These are phyloP conservation scores for Apeltes quadracus DNA, from an alignment of 2,113 vertebrate genomes.

Conservation along the genomic window DNA sequence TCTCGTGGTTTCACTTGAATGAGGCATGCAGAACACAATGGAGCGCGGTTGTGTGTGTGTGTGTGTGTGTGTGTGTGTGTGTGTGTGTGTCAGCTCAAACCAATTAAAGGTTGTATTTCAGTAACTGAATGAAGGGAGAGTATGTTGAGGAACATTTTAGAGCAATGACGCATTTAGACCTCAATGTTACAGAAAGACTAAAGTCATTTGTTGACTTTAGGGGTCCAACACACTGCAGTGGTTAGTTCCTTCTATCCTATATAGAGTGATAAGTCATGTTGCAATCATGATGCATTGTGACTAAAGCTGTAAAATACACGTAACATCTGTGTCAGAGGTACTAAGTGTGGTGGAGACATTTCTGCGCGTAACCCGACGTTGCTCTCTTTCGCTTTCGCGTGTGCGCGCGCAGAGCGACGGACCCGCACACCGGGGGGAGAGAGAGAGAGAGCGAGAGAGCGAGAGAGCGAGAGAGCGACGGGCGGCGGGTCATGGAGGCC, in stretches of 20 bases:
- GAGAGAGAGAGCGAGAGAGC: too few species aligned
- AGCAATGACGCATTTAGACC: too few species aligned
- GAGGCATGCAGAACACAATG: conserved; percentile 16
- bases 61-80: too few species aligned
- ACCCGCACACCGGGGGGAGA: not conserved
- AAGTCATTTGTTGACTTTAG: not conserved
- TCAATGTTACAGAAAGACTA: not conserved
- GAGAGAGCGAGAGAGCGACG: conserved; percentile 2
- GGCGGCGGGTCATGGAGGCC: conserved; percentile 86
- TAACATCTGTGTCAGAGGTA: too few species aligned
- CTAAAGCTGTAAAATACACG: too few species aligned
- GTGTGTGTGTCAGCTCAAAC: not conserved
- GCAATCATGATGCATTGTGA: too few species aligned
- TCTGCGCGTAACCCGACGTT: not conserved
- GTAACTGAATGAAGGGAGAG: not conserved
- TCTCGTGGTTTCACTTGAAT: conserved; percentile 45
- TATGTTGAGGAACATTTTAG: not conserved
- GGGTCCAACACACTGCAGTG: too few species aligned
- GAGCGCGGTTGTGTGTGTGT: conserved; percentile 3
- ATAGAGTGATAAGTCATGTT: too few species aligned
- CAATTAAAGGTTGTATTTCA: not conserved
- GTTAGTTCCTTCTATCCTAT: too few species aligned
- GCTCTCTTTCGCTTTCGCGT: not conserved
- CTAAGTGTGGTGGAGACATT: too few species aligned
- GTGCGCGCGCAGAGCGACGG: not conserved